A percentile compares a stretch with the other conserved stretches of the same genome.
Evolutionary conservation across 2,797 vertebrate species (phyloP).

Genomic region (Acipenser transmontanus): DNA sequence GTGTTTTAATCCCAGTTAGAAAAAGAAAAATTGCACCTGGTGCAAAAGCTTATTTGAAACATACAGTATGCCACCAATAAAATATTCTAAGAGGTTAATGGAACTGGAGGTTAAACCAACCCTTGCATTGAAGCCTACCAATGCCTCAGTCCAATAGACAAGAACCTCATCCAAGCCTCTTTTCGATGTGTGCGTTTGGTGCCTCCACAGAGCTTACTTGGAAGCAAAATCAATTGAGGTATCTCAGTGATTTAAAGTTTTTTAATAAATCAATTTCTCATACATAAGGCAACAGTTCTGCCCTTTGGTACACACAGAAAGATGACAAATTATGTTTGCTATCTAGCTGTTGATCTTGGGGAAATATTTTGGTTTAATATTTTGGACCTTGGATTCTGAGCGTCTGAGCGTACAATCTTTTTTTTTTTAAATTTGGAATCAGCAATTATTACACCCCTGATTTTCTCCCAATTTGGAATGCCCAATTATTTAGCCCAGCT

Average conservation of each 20-base stretch:
- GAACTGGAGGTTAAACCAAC: slow-evolving; percentile 15
- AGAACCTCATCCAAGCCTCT: no score
- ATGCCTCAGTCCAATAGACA: slow-evolving; percentile 15
- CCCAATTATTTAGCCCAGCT: no score
- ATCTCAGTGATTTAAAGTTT: neutral
- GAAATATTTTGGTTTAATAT: slow-evolving; percentile 21
- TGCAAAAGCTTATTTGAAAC: no score
- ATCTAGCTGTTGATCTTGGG: slow-evolving; percentile 16
- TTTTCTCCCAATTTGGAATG: no score
- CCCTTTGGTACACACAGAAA: slow-evolving; percentile 28
- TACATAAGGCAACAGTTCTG: slow-evolving; percentile 36
- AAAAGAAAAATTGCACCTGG: no score
- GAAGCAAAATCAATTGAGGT: slow-evolving; percentile 4
- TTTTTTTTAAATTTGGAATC: no score
- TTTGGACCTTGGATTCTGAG: neutral
- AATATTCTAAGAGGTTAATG: slow-evolving; percentile 6
- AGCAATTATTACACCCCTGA: no score
- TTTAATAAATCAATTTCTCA: slow-evolving; percentile 32
- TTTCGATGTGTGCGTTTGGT: no score
- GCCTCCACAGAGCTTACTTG: no score
- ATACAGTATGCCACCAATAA: no score
- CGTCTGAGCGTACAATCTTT: no score
- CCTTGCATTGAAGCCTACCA: slow-evolving; percentile 12
- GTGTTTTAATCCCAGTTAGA: no score
- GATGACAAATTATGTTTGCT: slow-evolving; percentile 33